Evolutionary conservation across 2,113 vertebrate species (phyloP), one percentile per base, ranked within the genome.

Genomic region (Nerophis lumbriciformis): DNA sequence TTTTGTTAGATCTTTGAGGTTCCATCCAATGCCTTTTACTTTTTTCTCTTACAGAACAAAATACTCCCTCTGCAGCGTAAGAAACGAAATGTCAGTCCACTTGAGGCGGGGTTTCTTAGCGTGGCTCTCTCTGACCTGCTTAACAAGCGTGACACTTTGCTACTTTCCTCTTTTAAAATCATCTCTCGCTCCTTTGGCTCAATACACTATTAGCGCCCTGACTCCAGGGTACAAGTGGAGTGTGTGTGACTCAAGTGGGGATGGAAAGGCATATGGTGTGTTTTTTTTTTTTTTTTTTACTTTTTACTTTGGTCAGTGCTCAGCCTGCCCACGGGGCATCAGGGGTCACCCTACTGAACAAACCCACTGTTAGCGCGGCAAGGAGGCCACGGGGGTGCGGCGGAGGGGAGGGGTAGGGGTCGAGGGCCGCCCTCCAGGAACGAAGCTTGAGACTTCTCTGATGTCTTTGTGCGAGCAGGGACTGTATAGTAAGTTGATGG

Each of bases 251-350:
- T 82, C 74, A 78, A 77, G 73, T 67, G 73, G 75, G 66, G 82
- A 66, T 58, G 69, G 63, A 78, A 74, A 69, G 86, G 78, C 90
- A 89, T 88, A 89, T 88, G 90, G 90, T 85, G 76, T 66, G 73
- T 55, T 71, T 44, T 28, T 28, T 9, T 16, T 16, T 49, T 82
- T 28, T 28, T 28, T 28, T 28, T 28, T 28, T 28, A 28, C 28
- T 28, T 28, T 79, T 79, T 65, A 73, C 85, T 88, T 78, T 86
- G 87, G 85, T 87, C 87, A 88, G 77, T 69, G 68, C 68, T 85
- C 78, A 87, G 86, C 81, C 79, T 78, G 84, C 82, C 89, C 83
- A 75, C 59, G 75, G 88, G 90, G 82, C 81, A 81, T 65, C 61
- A 63, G 76, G 78, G 88, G 84, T 89, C 83, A 86, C 21, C 51